A percentile compares a stretch with the other conserved stretches of the same genome.
Conservation (phyloP, 2,888 invertebrate genomes). For the Pristionchus mayeri region DNA sequence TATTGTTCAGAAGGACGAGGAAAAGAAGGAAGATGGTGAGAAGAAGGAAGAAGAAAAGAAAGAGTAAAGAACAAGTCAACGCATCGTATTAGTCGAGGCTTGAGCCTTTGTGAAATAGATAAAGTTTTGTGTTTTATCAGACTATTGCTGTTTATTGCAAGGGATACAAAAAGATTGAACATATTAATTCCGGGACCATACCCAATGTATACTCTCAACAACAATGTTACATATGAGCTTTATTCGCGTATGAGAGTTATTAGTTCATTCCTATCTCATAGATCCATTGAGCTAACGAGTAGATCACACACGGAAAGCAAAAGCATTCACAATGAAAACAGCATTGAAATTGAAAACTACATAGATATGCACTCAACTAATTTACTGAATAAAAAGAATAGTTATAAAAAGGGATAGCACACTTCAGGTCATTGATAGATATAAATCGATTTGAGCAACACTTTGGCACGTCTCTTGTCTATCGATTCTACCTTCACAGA, state of each 20-base stretch:
- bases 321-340: conserved; percentile 39
- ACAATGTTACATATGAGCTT: no score
- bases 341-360: conserved; percentile 27
- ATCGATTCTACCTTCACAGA: background rate
- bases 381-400: background rate
- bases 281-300: conserved; percentile 3
- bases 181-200: no score
- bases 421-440: background rate
- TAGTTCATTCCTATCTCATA: conserved; percentile 38
- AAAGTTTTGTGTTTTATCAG: conserved; percentile 26
- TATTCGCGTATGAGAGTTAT: conserved; percentile 7
- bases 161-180: no score
- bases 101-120: conserved; percentile 35
- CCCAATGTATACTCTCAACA: no score
- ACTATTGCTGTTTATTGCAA: background rate
- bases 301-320: conserved; percentile 15
- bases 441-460: conserved; percentile 1
- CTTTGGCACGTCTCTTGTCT: conserved; percentile 9
- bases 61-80: conserved; percentile 4
- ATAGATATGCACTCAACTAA: conserved; percentile 26
- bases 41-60: conserved; percentile 42
- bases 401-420: background rate
- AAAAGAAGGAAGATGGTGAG: conserved; percentile 32
- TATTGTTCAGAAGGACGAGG: conserved; percentile 25
- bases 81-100: background rate